Conservation (phyloP, 2,797 vertebrate genomes). For the Chaunax sp. region DNA sequence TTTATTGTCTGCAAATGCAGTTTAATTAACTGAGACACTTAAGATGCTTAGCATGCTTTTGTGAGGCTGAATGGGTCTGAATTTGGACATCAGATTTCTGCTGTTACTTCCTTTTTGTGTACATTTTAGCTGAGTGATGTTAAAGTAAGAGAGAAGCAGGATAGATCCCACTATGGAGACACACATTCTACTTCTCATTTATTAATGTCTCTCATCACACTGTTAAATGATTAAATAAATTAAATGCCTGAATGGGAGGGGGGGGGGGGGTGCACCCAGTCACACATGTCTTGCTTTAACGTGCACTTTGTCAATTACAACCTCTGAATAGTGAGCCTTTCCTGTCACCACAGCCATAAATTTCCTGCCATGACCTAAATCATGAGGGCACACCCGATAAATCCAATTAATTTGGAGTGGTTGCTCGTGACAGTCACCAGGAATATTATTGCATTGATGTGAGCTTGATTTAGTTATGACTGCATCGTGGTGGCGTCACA, state of each 20-base stretch:
- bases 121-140: slow-evolving; percentile 19
- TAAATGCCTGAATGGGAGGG: slow-evolving; percentile 18
- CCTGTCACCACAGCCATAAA: slow-evolving; percentile 39
- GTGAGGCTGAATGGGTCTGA: slow-evolving; percentile 11
- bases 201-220: slow-evolving; percentile 24
- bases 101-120: slow-evolving; percentile 20
- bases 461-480: slow-evolving; percentile 59
- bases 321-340: slow-evolving; percentile 37
- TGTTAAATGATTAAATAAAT: slow-evolving; percentile 48
- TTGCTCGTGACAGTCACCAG: slow-evolving; percentile 24
- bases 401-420: slow-evolving; percentile 50
- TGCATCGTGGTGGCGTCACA: slow-evolving; percentile 23
- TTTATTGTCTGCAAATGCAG: slow-evolving; percentile 14
- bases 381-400: slow-evolving; percentile 59
- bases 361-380: slow-evolving; percentile 45
- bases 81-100: too few species aligned
- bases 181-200: slow-evolving; percentile 16
- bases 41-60: not conserved
- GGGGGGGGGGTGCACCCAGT: slow-evolving; percentile 4
- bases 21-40: slow-evolving; percentile 3
- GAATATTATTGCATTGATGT: slow-evolving; percentile 55
- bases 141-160: slow-evolving; percentile 11
- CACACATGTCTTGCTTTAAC: slow-evolving; percentile 38
- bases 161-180: slow-evolving; percentile 15
- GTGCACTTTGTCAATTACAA: slow-evolving; percentile 56